phyloP scores from a whole-genome alignment of 2,113 vertebrate species.

The Callipepla squamata region DNA sequence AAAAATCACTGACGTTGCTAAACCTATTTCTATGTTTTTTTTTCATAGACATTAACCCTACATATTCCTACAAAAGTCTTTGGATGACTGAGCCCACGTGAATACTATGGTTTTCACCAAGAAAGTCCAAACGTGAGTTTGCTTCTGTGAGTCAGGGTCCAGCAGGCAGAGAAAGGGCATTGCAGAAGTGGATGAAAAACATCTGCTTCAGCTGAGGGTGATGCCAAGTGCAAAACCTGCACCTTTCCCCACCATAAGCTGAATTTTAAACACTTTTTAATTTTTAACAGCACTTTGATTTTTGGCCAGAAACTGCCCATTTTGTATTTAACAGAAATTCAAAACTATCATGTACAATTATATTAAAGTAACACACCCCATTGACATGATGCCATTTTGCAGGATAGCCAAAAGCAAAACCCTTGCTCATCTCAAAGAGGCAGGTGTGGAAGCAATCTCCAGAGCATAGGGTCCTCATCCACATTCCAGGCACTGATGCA shows the following conservation, averaged over 20 bases:
- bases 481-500: slow-evolving; percentile 38
- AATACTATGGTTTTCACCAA: not conserved
- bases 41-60: not conserved
- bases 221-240: not conserved
- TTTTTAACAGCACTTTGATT: not conserved
- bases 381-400: not conserved
- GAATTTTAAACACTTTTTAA: not conserved
- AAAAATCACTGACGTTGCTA: not conserved
- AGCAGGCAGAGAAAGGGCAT: not conserved
- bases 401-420: slow-evolving; percentile 22
- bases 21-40: not conserved
- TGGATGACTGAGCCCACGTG: not conserved
- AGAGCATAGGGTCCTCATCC: slow-evolving; percentile 36
- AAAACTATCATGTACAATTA: not conserved
- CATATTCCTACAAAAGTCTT: not conserved
- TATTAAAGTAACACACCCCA: not conserved
- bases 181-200: not conserved
- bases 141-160: not conserved
- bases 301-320: not conserved
- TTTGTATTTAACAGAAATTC: not conserved
- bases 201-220: not conserved
- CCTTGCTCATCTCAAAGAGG: slow-evolving; percentile 2
- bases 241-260: not conserved
- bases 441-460: slow-evolving; percentile 33
- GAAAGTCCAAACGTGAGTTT: not conserved